These are phyloP conservation scores for Eonycteris spelaea DNA, from an alignment of 2,113 vertebrate genomes.

Conservation along the genomic window DNA sequence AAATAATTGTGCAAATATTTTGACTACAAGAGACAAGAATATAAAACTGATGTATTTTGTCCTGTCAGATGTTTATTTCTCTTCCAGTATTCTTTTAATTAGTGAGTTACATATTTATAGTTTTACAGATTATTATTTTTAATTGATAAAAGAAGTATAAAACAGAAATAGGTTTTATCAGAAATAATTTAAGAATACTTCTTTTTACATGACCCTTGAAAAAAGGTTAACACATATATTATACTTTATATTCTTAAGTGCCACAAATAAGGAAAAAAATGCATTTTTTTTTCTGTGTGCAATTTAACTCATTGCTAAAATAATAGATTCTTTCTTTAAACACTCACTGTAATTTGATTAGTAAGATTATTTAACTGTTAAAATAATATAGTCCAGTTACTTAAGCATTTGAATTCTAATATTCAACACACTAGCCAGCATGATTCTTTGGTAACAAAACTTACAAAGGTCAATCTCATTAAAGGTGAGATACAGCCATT, in stretches of 20 bases:
- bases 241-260: background rate
- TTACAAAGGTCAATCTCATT: background rate
- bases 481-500: background rate
- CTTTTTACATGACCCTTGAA: background rate
- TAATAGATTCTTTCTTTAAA: background rate
- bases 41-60: background rate
- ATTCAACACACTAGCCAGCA: background rate
- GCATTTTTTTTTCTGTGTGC: background rate
- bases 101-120: background rate
- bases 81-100: background rate
- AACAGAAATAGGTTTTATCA: background rate
- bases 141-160: background rate
- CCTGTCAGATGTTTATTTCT: background rate
- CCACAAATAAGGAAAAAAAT: background rate
- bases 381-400: background rate
- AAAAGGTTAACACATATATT: background rate
- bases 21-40: background rate
- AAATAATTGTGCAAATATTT: background rate
- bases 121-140: background rate
- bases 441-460: background rate
- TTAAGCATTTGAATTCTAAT: background rate
- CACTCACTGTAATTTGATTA: background rate
- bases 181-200: background rate
- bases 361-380: background rate
- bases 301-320: background rate